A percentile compares a stretch with the other conserved stretches of the same genome.
phyloP scores from a whole-genome alignment of 2,797 vertebrate species.

The Cirrhinus molitorella region DNA sequence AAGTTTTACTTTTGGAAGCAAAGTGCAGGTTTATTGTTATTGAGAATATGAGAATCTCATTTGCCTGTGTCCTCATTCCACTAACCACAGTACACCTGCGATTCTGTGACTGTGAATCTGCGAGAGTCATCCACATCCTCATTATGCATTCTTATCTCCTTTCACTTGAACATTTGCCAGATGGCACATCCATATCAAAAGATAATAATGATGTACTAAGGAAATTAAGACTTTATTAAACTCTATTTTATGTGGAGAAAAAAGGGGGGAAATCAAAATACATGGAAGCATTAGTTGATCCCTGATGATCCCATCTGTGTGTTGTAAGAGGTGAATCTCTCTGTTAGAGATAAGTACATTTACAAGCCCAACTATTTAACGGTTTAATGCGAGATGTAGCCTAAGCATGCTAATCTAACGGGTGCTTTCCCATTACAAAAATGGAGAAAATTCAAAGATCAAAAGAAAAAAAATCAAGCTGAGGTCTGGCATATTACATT shows the following conservation, averaged over 20 bases:
- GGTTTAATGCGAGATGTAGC: slow-evolving; percentile 67
- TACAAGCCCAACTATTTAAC: slow-evolving; percentile 62
- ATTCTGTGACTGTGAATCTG: slow-evolving; percentile 65
- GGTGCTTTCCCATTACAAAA: slow-evolving; percentile 67
- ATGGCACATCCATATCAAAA: slow-evolving; percentile 81
- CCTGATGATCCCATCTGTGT: slow-evolving; percentile 78
- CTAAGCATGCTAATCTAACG: slow-evolving; percentile 70
- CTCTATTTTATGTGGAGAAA: slow-evolving; percentile 74
- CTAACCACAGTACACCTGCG: slow-evolving; percentile 70
- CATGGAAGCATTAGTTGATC: slow-evolving; percentile 75
- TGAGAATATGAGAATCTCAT: slow-evolving; percentile 35
- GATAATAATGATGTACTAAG: slow-evolving; percentile 85
- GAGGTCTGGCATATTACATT: neutral
- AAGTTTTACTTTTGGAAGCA: neutral
- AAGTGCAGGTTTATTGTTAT: slow-evolving; percentile 9
- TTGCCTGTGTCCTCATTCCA: slow-evolving; percentile 75
- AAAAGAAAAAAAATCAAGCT: neutral
- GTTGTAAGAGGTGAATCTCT: slow-evolving; percentile 74
- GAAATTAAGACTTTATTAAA: slow-evolving; percentile 86
- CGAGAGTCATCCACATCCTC: slow-evolving; percentile 78
- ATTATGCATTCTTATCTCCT: slow-evolving; percentile 83
- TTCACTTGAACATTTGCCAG: slow-evolving; percentile 81
- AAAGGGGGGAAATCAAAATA: slow-evolving; percentile 73
- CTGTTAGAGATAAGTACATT: slow-evolving; percentile 70
- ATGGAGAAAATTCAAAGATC: slow-evolving; percentile 1